Conservation (phyloP, 2,113 vertebrate species). For the Microtus pennsylvanicus region DNA sequence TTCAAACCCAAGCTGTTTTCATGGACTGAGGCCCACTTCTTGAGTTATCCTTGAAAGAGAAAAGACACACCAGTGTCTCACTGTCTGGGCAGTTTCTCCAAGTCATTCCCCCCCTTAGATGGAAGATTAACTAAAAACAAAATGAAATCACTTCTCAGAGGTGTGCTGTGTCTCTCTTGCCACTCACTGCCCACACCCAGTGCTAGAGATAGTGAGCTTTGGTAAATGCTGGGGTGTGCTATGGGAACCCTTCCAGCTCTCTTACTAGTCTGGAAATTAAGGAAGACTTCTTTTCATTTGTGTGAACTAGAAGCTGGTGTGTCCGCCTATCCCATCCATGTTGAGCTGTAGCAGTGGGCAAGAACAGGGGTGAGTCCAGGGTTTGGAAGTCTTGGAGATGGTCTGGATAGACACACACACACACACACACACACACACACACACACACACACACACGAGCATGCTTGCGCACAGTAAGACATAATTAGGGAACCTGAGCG, state of each 20-base stretch:
- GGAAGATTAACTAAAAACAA: not conserved
- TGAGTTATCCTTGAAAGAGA: not conserved
- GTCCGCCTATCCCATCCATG: not conserved
- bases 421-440: not conserved
- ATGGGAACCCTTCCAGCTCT: conserved; percentile 78
- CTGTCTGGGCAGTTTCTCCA: not conserved
- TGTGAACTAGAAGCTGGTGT: conserved; percentile 41
- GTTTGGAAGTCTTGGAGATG: conserved; percentile 10
- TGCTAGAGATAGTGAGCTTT: conserved; percentile 72
- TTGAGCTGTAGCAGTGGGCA: not conserved
- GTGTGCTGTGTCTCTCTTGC: conserved; percentile 72
- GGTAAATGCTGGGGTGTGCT: conserved; percentile 76
- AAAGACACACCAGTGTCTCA: not conserved
- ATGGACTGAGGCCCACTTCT: not conserved
- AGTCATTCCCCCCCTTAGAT: not conserved
- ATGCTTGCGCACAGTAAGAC: not conserved
- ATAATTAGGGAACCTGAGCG: conserved; percentile 73
- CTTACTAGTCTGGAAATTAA: conserved; percentile 47
- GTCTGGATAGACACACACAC: not conserved
- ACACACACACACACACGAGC: not conserved
- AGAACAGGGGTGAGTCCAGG: not conserved
- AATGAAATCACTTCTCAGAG: conserved; percentile 53
- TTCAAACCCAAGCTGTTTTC: not conserved
- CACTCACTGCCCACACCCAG: not conserved
- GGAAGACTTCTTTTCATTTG: conserved; percentile 66